A percentile compares a stretch with the other conserved stretches of the same genome.
phyloP scores from a whole-genome alignment of 2,888 invertebrate genomes.

The Hecatera dysodea region DNA sequence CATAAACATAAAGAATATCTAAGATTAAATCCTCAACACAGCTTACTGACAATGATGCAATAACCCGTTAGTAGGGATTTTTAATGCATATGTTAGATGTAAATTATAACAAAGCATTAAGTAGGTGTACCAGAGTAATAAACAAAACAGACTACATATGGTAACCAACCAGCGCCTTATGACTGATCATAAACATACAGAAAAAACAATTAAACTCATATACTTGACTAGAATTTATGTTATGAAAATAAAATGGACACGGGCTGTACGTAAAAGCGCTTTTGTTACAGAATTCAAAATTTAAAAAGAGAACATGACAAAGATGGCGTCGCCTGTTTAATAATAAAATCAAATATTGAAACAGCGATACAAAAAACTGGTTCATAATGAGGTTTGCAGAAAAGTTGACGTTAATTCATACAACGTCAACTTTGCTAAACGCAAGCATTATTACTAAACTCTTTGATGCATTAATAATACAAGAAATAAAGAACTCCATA shows the following conservation, averaged over 20 bases:
- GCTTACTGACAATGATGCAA: slow-evolving; percentile 35
- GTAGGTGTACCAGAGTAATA: slow-evolving; percentile 48
- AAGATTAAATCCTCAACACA: slow-evolving; percentile 24
- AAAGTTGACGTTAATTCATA: not conserved
- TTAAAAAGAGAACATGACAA: not conserved
- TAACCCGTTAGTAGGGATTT: slow-evolving; percentile 68
- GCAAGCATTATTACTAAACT: no score
- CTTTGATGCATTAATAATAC: slow-evolving; percentile 12
- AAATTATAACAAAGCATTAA: slow-evolving; percentile 62
- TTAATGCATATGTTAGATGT: slow-evolving; percentile 58
- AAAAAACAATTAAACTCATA: slow-evolving; percentile 38
- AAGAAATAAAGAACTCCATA: slow-evolving; percentile 2
- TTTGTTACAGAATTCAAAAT: not conserved
- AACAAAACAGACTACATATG: slow-evolving; percentile 62
- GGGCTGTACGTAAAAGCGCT: not conserved
- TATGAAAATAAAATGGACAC: slow-evolving; percentile 17
- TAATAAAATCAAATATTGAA: no score
- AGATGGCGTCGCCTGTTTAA: slow-evolving; percentile 12
- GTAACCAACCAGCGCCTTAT: slow-evolving; percentile 51
- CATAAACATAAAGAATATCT: not conserved
- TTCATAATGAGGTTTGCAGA: not conserved
- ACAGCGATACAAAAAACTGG: not conserved
- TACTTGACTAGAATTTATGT: slow-evolving; percentile 16
- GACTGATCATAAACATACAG: slow-evolving; percentile 51
- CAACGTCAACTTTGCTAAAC: slow-evolving; percentile 10